Evolutionary conservation across 2,797 vertebrate species (phyloP).

Genomic region (Muscicapa comitata): DNA sequence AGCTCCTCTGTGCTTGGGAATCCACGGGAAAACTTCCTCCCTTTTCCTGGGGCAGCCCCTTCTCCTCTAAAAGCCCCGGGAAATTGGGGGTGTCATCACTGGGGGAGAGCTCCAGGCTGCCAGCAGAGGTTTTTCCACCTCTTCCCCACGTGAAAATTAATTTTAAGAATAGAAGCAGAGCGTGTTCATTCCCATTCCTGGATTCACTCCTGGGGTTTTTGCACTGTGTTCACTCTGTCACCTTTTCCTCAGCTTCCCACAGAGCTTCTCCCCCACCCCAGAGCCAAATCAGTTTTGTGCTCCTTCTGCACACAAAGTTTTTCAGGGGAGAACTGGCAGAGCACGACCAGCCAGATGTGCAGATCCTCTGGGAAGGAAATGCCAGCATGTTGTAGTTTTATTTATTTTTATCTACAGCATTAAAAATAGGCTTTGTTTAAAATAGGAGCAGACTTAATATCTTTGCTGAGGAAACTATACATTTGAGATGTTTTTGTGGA

Average conservation of each 20-base stretch:
- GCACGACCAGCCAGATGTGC: background rate
- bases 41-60: accelerated
- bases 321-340: background rate
- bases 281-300: background rate
- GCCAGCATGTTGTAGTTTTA: background rate
- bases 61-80: accelerated
- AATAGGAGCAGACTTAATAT: background rate
- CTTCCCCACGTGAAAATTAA: accelerated
- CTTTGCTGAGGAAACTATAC: background rate
- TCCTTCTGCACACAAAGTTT: background rate
- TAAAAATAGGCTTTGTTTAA: background rate
- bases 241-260: background rate
- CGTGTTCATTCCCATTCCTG: accelerated
- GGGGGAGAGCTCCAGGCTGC: accelerated
- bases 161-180: accelerated
- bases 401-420: background rate
- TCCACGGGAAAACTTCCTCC: background rate
- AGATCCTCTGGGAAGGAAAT: background rate
- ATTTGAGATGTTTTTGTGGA: background rate
- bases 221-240: background rate
- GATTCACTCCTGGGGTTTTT: background rate
- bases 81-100: accelerated
- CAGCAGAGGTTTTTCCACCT: background rate
- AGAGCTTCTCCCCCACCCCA: background rate
- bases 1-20: accelerated